phyloP scores from a whole-genome alignment of 23 tunicate species.

The Styela clava region DNA sequence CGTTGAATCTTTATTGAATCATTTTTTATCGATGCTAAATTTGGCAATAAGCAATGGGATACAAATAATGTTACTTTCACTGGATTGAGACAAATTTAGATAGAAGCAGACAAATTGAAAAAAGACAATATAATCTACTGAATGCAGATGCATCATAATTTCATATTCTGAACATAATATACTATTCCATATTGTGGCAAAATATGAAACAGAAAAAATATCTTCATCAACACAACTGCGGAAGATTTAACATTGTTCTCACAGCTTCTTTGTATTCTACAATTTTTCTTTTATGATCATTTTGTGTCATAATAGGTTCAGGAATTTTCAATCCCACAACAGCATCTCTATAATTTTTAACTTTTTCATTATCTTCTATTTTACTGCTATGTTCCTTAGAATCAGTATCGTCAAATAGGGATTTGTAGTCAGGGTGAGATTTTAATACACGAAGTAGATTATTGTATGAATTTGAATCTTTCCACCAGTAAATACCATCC shows the following conservation, averaged over 20 bases:
- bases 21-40: no score
- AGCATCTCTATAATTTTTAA: slow-evolving; percentile 46
- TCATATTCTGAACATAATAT: no score
- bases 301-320: not conserved
- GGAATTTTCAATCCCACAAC: slow-evolving; percentile 45
- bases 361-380: slow-evolving; percentile 18
- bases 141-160: no score
- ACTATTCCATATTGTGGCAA: no score
- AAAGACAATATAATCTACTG: no score
- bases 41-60: no score
- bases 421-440: slow-evolving; percentile 10
- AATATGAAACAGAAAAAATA: no score
- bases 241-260: slow-evolving; percentile 4
- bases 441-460: slow-evolving; percentile 31
- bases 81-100: no score
- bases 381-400: not conserved
- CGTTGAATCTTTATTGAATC: no score
- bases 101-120: no score
- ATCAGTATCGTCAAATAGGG: not conserved
- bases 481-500: slow-evolving; percentile 75
- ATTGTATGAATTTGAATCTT: slow-evolving; percentile 53
- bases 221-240: not conserved
- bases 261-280: slow-evolving; percentile 11
- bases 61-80: no score
- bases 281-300: not conserved